Percentiles rank a stretch among this genome's conserved stretches.
phyloP scores from a whole-genome alignment of 2,888 invertebrate species.

The Drosophila anceps region DNA sequence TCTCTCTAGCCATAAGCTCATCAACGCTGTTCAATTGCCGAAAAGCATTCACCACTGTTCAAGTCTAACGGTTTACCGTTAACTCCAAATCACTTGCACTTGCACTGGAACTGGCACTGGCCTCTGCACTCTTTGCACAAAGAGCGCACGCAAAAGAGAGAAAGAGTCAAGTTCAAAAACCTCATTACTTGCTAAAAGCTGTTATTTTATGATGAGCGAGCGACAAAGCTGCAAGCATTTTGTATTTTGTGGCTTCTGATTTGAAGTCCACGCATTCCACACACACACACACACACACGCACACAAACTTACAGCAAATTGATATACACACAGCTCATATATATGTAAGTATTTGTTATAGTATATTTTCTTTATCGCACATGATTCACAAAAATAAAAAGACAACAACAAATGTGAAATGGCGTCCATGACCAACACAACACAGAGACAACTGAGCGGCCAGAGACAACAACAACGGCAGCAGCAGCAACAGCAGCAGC shows the following conservation, averaged over 20 bases:
- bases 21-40: background rate
- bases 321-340: background rate
- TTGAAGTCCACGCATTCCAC: constrained; percentile 45
- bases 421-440: constrained; percentile 79
- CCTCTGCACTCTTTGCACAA: constrained; percentile 1
- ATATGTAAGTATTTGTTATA: constrained; percentile 18
- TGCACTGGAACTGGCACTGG: background rate
- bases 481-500: constrained; percentile 37
- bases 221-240: constrained; percentile 21
- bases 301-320: background rate
- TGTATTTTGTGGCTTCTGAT: constrained; percentile 68
- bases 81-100: constrained; percentile 24
- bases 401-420: constrained; percentile 65
- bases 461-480: constrained; percentile 31
- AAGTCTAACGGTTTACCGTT: constrained; percentile 15
- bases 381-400: constrained; percentile 70
- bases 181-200: constrained; percentile 56
- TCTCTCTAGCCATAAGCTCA: no score
- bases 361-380: constrained; percentile 71
- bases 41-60: background rate
- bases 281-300: constrained; percentile 6
- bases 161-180: constrained; percentile 60
- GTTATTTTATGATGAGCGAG: constrained; percentile 44
- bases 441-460: constrained; percentile 54
- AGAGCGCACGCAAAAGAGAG: background rate